Evolutionary conservation across 2,888 invertebrate species (phyloP), one percentile per base, ranked within the genome.

Genomic region (Taenaris catops): DNA sequence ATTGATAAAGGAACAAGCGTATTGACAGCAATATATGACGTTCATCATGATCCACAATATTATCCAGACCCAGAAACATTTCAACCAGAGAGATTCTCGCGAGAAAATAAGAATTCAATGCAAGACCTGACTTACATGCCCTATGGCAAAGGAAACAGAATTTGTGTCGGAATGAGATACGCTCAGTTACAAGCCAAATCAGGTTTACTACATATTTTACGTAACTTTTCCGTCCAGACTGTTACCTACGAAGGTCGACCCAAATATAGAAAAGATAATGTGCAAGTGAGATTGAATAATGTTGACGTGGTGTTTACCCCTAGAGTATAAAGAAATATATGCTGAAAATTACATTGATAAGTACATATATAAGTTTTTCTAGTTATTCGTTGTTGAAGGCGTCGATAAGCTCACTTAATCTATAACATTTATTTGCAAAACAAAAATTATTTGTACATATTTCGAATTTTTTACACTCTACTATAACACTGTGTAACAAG

Each of bases 131-230:
- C 60, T 0, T 87, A 70, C 34, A 49, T 79, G 50, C 81, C 87
- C 0, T 88, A 87, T 44, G 87, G 87, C 0, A 74, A 60, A 49
- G 87, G 87, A 0, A 68, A 70, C 2, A 58, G 87, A 18, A 55
- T 64, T 8, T 88, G 87, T 41, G 70, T 87, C 1, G 87, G 87
- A 40, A 50, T 56, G 40, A 60, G 69, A 37, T 70, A 62, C 33
- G 70, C 71, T 0, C 50, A 49, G 4, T 34, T 72, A 3, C 75
- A 74, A 41, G 46, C 63, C 0, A 55, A 65, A 26, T 21, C 50
- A 26, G 53, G 52, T 2, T 10, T 49, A 14, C 24, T 52, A 3
- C 46, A 53, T 27, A 7, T 54, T 5, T 25, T 56, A 7, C 36
- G 44, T 23, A 9, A 49, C 6, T 56, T 47, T 12, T 35, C 37